These are phyloP conservation scores for Phodopus roborovskii DNA, from an alignment of 2,113 vertebrate genomes.

Conservation along the genomic window DNA sequence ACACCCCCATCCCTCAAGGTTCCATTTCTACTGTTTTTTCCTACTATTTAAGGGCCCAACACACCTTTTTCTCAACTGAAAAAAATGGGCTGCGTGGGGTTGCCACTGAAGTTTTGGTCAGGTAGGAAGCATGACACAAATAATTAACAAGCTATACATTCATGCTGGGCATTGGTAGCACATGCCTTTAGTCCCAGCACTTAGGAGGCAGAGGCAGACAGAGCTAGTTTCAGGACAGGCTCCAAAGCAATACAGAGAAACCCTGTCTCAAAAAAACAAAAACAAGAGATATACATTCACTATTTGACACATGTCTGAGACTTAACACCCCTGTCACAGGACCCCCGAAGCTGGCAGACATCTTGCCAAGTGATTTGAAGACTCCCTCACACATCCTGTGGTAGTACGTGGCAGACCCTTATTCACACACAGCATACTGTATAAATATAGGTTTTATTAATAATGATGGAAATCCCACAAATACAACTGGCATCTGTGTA, in stretches of 20 bases:
- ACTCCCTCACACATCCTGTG: neutral
- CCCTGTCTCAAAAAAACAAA: neutral
- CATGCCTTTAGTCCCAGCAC: too few species aligned
- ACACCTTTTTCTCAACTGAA: neutral
- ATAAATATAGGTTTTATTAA: conserved; percentile 91
- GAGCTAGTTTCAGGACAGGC: too few species aligned
- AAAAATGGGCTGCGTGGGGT: neutral
- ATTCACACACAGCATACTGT: conserved; percentile 65
- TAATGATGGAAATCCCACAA: conserved; percentile 85
- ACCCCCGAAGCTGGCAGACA: neutral
- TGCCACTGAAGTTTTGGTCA: neutral
- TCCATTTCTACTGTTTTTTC: neutral
- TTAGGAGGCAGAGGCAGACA: too few species aligned
- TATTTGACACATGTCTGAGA: neutral
- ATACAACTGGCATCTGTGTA: conserved; percentile 79
- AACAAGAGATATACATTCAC: neutral
- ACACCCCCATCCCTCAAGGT: neutral
- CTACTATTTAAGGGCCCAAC: neutral
- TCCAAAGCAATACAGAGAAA: too few species aligned
- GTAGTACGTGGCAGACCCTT: neutral
- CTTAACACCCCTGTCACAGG: neutral
- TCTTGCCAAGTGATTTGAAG: neutral
- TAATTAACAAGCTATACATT: neutral
- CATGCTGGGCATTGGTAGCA: too few species aligned
- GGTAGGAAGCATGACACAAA: neutral